Conservation (phyloP, 2,797 vertebrate species). For the Pygocentrus nattereri region DNA sequence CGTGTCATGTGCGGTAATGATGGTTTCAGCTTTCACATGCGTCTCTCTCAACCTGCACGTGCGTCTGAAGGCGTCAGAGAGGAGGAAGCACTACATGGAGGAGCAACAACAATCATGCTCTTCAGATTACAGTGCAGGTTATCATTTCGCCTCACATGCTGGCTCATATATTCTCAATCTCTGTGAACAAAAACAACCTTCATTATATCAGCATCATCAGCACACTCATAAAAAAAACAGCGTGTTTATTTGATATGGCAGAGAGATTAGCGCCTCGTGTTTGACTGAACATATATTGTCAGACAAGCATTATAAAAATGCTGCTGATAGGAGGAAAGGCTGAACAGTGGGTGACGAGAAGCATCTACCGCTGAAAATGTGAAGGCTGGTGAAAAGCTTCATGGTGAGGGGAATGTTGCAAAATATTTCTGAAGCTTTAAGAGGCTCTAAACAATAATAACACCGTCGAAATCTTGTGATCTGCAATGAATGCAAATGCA, state of each 20-base stretch:
- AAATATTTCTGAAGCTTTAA: neutral
- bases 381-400: neutral
- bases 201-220: neutral
- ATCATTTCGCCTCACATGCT: neutral
- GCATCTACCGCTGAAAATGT: neutral
- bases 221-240: neutral
- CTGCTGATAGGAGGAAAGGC: neutral
- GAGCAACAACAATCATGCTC: conserved; percentile 5
- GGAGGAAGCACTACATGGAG: neutral
- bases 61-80: conserved; percentile 5
- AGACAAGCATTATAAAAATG: neutral
- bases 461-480: conserved; percentile 1
- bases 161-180: conserved; percentile 7
- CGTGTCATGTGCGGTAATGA: neutral
- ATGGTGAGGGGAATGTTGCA: neutral
- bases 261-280: neutral
- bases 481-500: conserved; percentile 20
- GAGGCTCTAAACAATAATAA: conserved; percentile 4
- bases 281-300: neutral
- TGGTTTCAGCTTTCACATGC: conserved; percentile 4
- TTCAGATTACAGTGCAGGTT: neutral
- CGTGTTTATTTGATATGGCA: neutral
- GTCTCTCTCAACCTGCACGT: neutral
- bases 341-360: neutral
- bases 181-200: neutral